Base-by-base conservation (phyloP, 2,797 vertebrate genomes). In the Psittacula echo region DNA sequence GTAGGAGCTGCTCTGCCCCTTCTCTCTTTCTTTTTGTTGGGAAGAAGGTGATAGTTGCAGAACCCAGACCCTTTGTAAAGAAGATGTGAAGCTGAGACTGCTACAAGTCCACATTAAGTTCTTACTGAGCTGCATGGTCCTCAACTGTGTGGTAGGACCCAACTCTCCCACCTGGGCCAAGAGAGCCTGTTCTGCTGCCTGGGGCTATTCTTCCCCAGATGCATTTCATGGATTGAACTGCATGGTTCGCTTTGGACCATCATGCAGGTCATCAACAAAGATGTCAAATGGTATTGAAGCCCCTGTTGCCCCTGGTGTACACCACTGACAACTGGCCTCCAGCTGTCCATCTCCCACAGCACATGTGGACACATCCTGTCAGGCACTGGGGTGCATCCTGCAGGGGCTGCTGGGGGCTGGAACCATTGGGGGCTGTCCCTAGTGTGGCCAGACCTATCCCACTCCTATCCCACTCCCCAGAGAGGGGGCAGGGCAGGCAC, bases 1-100 rank as follows among this genome's bases (percentile, higher is more conserved):
- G 98, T 99, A 96, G 96, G 70, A 68, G 26, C 30, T 67, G 27
- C 21, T 45, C 29, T 81, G 30, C 19, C 27, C 10, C 17, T n/a
- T 73, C 24, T 54, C 54, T 34, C n/a, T 58, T 11, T 37, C 71
- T 54, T 87, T 54, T n/a, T n/a, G 30, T 3, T 48, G 44, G 16
- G 60, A 70, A 73, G 82, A 62, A 51, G 29, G 23, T 9, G 14
- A 39, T 34, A 60, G 4, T 9, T 53, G 32, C 32, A 51, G 34
- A 76, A 62, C 26, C 22, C 12, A 47, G 18, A 9, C 56, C 5
- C 12, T 65, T 58, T 65, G 34, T 37, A 56, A 73, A 61, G 34
- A n/a, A 39, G 29, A 20, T 13, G 6, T 34, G 47, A 61, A 70
- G 41, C 30, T 74, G 44, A 82, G 34, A 16, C 29, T n/a, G 54